Base-by-base conservation (phyloP, 2,888 invertebrate genomes). In the Thereva nobilitata region DNA sequence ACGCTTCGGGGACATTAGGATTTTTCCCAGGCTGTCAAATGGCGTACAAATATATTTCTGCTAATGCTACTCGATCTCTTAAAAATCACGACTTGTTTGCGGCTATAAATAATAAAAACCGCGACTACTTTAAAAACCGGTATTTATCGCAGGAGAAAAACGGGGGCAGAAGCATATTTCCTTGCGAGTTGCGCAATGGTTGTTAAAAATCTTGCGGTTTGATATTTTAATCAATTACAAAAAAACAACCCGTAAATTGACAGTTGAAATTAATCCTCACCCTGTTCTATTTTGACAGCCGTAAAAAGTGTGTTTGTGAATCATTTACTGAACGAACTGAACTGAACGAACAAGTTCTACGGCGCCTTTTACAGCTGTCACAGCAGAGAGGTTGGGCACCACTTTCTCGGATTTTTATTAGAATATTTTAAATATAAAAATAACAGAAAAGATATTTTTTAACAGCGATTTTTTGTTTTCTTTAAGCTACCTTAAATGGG, bases 1-100 rank as follows among this genome's bases (percentile, higher is more conserved):
- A 50, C 7, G 34, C 50, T 50, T 34, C 50, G 35, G 50, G 50
- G 50, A 35, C 35, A 50, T 34, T 34, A 50, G 23, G 6, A 9
- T 10, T 9, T n/a, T 53, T 53, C 53, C 38, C 53, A 53, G 53
- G 53, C 53, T 53, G 53, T 53, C 53, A 10, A 10, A 9, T 53
- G 23, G 23, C 23, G 23, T 38, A 38, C 10, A 53, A 40, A 53
- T 37, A 10, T 38, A 53, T 53, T 53, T 40, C 53, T 53, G 38
- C 53, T 23, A 23, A 23, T 2, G 23, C 23, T 23, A 23, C 23
- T 23, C 23, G 23, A 23, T 23, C 23, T 23, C 23, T 23, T 1
- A 23, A 23, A 23, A 23, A 23, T 23, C 23, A 23, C 23, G 23
- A 23, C 23, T 23, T 23, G 23, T 23, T 23, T 23, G 23, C 23